Evolutionary conservation across 2,797 vertebrate genomes (phyloP).

Genomic region (Argentina silus): DNA sequence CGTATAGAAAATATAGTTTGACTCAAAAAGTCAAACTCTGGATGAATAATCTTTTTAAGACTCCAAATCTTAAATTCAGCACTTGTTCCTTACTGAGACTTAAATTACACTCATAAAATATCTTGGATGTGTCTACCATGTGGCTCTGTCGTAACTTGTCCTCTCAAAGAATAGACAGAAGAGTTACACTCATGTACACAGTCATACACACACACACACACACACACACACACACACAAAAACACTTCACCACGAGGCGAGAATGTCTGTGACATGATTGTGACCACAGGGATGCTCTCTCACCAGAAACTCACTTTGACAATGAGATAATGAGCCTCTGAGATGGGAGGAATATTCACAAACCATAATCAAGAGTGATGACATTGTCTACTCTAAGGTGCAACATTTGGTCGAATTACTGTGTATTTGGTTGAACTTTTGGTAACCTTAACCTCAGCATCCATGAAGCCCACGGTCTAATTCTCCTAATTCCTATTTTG

Average conservation of each 20-base stretch:
- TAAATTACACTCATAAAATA: slow-evolving; percentile 66
- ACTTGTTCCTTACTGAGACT: slow-evolving; percentile 53
- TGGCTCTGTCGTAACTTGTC: slow-evolving; percentile 54
- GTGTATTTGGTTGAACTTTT: slow-evolving; percentile 25
- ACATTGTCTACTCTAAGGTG: too few species aligned
- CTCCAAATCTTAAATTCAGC: slow-evolving; percentile 39
- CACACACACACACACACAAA: background rate
- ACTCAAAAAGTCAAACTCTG: too few species aligned
- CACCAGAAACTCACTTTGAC: slow-evolving; percentile 30
- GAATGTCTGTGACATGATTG: slow-evolving; percentile 67
- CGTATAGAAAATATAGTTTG: too few species aligned
- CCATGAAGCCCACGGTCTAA: too few species aligned
- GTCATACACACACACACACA: background rate
- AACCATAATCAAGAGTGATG: slow-evolving; percentile 38
- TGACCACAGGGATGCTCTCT: slow-evolving; percentile 63
- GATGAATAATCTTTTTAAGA: too few species aligned
- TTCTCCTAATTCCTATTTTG: too few species aligned
- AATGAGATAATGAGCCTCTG: background rate
- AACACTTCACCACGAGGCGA: slow-evolving; percentile 38
- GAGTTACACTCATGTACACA: background rate
- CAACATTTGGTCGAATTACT: slow-evolving; percentile 41
- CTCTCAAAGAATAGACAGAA: slow-evolving; percentile 35
- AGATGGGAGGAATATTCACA: slow-evolving; percentile 20
- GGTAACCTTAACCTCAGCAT: slow-evolving; percentile 13
- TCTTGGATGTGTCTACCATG: slow-evolving; percentile 66